Evolutionary conservation across 2,113 vertebrate species (phyloP), one percentile per base, ranked within the genome.

Genomic region (Ranitomeya variabilis): DNA sequence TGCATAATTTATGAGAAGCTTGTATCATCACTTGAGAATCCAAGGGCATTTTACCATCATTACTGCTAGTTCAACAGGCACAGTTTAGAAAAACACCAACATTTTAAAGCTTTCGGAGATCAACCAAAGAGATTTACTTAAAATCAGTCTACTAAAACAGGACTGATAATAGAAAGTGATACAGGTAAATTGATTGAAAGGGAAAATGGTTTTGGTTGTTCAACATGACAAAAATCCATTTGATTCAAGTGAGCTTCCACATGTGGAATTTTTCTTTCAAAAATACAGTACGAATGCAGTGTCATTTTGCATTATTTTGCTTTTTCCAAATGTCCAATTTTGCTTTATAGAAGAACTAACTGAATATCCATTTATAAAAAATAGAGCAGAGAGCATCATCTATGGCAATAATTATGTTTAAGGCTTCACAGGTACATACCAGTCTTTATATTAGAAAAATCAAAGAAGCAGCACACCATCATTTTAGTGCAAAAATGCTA

Each of bases 41-140:
- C 64, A 69, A 69, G 64, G 62, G 81, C 62, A 83, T 83, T 83
- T 62, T 51, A 67, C 60, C 60, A 83, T 69, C 81, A 83, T 83
- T 83, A 83, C 55, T 83, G 81, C 81, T 69, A 69, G 12, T 69
- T 83, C 81, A 83, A 69, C 64, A 67, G 45, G 21, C 81, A 55
- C 45, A 69, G 60, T 62, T 51, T 51, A 66, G 55, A 81, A n/a
- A 37, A 31, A 62, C 13, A 81, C 57, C 79, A 37, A 18, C 76
- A 55, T 23, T 55, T 71, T 71, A 77, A 55, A 54, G 51, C 54
- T 79, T 79, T 79, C 52, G 6, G 52, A 79, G 77, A 55, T 79
- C 77, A 79, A 71, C 67, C 67, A 71, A 31, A 71, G 67, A 71
- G 67, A 71, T 71, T 71, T 71, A 71, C 23, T 71, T 26, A 45